Conservation (phyloP, 2,797 vertebrate genomes). For the Myripristis jacobus region DNA sequence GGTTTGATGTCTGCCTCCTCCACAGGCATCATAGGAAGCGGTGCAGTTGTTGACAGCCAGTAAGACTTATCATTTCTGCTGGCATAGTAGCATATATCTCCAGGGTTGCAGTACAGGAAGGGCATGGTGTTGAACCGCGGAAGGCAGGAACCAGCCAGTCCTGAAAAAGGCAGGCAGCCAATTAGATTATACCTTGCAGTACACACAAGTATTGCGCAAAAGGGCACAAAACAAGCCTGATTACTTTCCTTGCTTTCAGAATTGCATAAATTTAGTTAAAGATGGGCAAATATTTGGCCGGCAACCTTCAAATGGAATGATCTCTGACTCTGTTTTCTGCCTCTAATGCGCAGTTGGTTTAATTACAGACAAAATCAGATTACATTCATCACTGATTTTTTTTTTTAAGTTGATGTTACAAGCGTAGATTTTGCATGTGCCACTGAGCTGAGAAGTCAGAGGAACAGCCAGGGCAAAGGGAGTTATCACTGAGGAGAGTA, state of each 20-base stretch:
- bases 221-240: neutral
- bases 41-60: conserved; percentile 96
- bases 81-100: conserved; percentile 95
- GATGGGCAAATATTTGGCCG: neutral
- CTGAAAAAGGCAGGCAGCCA: conserved; percentile 70
- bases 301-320: neutral
- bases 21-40: conserved; percentile 99
- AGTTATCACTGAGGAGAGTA: neutral
- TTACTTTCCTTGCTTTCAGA: neutral
- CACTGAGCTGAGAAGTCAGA: neutral
- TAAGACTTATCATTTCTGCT: conserved; percentile 98
- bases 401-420: neutral
- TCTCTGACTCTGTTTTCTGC: neutral
- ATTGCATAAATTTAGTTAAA: neutral
- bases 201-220: neutral
- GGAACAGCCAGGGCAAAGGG: neutral
- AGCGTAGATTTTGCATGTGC: neutral
- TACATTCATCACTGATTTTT: neutral
- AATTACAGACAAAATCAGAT: neutral
- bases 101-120: conserved; percentile 98
- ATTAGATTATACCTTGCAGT: neutral
- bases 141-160: conserved; percentile 95
- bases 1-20: conserved; percentile 91
- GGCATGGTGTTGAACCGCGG: conserved; percentile 96
- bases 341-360: neutral